Evolutionary conservation across 2,113 vertebrate genomes (phyloP).

Genomic region (Hippocampus guttulatus): DNA sequence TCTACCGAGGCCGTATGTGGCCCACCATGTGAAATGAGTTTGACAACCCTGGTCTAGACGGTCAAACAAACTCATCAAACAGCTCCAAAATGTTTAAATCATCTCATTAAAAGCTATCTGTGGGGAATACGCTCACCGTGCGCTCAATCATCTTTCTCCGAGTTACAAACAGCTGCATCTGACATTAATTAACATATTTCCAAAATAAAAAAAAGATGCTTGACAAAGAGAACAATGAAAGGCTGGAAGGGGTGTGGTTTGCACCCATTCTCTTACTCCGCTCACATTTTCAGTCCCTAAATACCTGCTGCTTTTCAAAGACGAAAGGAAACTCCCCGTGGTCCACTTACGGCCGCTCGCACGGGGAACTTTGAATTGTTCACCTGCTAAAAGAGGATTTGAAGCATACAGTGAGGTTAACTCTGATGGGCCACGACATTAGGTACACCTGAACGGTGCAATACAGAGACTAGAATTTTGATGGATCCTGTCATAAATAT

Average conservation of each 20-base stretch:
- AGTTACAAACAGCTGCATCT: conserved; percentile 11
- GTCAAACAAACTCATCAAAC: conserved; percentile 20
- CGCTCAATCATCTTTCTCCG: conserved; percentile 15
- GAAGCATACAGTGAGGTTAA: conserved; percentile 8
- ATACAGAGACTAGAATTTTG: neutral
- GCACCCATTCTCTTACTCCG: conserved; percentile 47
- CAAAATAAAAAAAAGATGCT: conserved; percentile 22
- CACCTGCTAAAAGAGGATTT: conserved; percentile 22
- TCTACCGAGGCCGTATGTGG: no score
- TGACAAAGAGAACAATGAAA: conserved; percentile 52
- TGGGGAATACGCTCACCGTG: conserved; percentile 23
- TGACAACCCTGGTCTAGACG: no score
- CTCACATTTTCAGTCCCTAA: conserved; percentile 46
- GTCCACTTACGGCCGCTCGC: conserved; percentile 2
- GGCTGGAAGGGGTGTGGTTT: conserved; percentile 59
- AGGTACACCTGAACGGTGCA: neutral
- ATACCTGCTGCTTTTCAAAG: conserved; percentile 43
- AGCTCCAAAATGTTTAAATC: conserved; percentile 24
- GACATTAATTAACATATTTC: conserved; percentile 41
- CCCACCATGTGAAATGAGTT: no score
- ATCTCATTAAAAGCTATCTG: conserved; percentile 28
- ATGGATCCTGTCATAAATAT: no score
- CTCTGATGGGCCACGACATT: neutral
- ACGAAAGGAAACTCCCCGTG: conserved; percentile 36
- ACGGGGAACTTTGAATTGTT: conserved; percentile 44